phyloP scores from a whole-genome alignment of 2,888 invertebrate genomes.

The Drosophila anomelani region DNA sequence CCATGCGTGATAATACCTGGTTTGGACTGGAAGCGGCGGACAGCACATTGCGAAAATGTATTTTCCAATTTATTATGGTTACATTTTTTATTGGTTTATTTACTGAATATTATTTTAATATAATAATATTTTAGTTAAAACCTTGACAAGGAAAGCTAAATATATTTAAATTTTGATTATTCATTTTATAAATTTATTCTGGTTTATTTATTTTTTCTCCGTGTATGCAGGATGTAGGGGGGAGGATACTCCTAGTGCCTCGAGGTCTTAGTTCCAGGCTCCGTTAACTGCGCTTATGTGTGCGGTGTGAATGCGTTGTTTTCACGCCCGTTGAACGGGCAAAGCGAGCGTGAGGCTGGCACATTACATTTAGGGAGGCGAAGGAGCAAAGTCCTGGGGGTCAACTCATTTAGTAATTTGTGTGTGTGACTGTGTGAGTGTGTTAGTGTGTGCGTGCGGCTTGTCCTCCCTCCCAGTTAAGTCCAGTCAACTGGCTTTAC shows the following conservation, averaged over 20 bases:
- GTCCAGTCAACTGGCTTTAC: constrained; percentile 44
- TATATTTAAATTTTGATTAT: too few species aligned
- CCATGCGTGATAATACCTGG: constrained; percentile 50
- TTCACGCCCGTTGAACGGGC: constrained; percentile 41
- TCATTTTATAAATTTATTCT: too few species aligned
- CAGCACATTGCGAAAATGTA: not conserved
- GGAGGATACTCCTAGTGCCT: constrained; percentile 3
- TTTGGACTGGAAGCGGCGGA: constrained; percentile 14
- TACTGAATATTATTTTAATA: too few species aligned
- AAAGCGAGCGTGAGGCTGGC: constrained; percentile 45
- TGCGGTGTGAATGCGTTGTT: constrained; percentile 34
- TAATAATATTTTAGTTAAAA: too few species aligned
- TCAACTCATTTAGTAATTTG: constrained; percentile 47
- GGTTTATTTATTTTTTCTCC: not conserved
- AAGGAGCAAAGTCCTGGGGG: not conserved
- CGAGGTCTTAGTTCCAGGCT: constrained; percentile 28
- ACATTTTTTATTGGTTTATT: too few species aligned
- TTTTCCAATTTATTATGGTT: too few species aligned
- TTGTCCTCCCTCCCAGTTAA: constrained; percentile 7
- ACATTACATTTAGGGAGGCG: constrained; percentile 32
- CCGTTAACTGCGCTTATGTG: constrained; percentile 8
- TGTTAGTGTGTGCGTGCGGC: not conserved
- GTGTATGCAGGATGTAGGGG: too few species aligned
- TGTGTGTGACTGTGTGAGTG: constrained; percentile 9
- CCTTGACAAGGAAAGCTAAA: too few species aligned